A percentile compares a stretch with the other conserved stretches of the same genome.
phyloP scores from a whole-genome alignment of 2,888 invertebrate genomes.

The Steromphala cineraria region DNA sequence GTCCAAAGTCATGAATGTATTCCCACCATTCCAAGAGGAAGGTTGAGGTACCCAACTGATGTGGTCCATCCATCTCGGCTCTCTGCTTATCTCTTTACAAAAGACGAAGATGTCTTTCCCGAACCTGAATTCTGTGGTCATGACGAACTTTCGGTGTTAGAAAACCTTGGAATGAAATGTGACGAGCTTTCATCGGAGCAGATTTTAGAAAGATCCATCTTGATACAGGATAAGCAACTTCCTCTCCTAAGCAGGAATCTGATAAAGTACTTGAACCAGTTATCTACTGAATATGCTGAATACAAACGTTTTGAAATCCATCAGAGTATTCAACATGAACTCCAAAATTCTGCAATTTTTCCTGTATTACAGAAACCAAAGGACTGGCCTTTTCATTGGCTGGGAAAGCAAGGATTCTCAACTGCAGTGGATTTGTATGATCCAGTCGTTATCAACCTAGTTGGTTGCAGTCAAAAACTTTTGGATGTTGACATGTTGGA shows the following conservation, averaged over 20 bases:
- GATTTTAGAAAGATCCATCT: neutral
- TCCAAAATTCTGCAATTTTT: neutral
- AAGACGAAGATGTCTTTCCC: conserved; percentile 52
- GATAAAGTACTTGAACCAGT: neutral
- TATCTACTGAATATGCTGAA: neutral
- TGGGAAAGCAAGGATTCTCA: neutral
- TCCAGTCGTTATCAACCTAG: neutral
- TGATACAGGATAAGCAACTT: no score
- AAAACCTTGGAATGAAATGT: neutral
- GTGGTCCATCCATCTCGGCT: conserved; percentile 50
- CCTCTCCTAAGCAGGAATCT: neutral
- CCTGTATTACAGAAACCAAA: neutral
- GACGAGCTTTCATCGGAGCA: neutral
- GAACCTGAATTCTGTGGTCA: neutral
- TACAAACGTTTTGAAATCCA: neutral
- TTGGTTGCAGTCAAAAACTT: neutral
- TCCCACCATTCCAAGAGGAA: conserved; percentile 45
- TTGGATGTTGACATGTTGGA: neutral
- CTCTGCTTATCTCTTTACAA: conserved; percentile 39
- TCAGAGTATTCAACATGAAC: neutral
- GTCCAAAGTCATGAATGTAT: conserved; percentile 39
- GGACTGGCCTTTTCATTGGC: neutral
- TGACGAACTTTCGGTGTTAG: neutral
- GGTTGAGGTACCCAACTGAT: conserved; percentile 38
- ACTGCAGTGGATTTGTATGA: neutral